Conservation (phyloP, 2,797 vertebrate species). For the Gymnothorax javanicus region DNA sequence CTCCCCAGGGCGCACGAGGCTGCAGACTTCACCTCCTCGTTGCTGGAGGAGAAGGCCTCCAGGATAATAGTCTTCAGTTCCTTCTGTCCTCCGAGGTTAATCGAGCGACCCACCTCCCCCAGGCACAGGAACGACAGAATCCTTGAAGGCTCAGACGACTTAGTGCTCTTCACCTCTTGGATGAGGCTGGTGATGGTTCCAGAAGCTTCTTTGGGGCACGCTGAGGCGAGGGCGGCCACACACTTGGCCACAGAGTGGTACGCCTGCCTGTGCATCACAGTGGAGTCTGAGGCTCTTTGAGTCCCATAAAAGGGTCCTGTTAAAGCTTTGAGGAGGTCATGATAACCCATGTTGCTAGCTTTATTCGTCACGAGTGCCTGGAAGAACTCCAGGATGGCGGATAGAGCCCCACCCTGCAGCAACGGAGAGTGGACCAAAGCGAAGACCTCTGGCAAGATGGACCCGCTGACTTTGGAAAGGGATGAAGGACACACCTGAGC, state of each 20-base stretch:
- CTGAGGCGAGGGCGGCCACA: constrained; percentile 79
- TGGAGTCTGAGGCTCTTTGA: not conserved
- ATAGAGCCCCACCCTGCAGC: constrained; percentile 82
- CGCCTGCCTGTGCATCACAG: constrained; percentile 78
- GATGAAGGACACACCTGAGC: constrained; percentile 79
- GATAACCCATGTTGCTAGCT: constrained; percentile 68
- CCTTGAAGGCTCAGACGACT: constrained; percentile 72
- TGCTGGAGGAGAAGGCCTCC: constrained; percentile 84
- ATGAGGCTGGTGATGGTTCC: constrained; percentile 74
- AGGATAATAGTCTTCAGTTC: constrained; percentile 85
- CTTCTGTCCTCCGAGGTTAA: constrained; percentile 77
- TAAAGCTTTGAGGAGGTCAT: constrained; percentile 79
- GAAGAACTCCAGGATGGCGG: constrained; percentile 80
- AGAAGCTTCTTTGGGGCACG: constrained; percentile 81
- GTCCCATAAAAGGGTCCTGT: constrained; percentile 72
- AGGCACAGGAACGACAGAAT: constrained; percentile 86
- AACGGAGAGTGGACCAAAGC: constrained; percentile 83
- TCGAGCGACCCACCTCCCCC: constrained; percentile 85
- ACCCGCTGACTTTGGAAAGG: constrained; percentile 76
- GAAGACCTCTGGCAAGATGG: constrained; percentile 77
- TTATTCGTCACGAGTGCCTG: constrained; percentile 79
- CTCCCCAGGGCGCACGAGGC: constrained; percentile 87
- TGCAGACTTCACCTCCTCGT: constrained; percentile 86
- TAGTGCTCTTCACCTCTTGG: constrained; percentile 78
- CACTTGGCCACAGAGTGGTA: constrained; percentile 86